A percentile compares a stretch with the other conserved stretches of the same genome.
These are phyloP conservation scores for Copidosoma floridanum DNA, from an alignment of 1,140 invertebrate species.

Conservation along the genomic window DNA sequence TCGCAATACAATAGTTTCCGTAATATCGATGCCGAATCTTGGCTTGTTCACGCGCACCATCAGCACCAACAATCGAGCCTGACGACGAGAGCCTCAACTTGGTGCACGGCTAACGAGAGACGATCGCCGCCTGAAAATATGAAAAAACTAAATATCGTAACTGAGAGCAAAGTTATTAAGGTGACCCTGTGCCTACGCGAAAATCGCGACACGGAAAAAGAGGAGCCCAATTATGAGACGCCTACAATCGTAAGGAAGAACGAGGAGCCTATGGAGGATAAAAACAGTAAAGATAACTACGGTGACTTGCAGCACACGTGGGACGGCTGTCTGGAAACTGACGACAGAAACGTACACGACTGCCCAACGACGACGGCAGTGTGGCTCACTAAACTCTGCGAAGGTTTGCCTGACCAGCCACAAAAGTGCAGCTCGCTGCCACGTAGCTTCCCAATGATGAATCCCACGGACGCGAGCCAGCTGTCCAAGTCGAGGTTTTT, in stretches of 20 bases:
- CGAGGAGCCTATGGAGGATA: no score
- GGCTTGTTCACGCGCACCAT: no score
- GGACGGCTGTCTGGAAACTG: constrained; percentile 43
- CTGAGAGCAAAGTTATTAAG: constrained; percentile 46
- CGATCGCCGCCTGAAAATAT: constrained; percentile 45
- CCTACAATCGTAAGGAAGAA: no score
- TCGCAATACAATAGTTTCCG: constrained; percentile 45
- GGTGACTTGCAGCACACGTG: no score
- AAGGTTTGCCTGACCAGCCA: constrained; percentile 54
- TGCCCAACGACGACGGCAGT: constrained; percentile 61
- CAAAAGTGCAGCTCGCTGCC: constrained; percentile 76
- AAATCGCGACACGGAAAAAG: constrained; percentile 22
- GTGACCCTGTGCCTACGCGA: constrained; percentile 45
- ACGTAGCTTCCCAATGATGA: constrained; percentile 65
- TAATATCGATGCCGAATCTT: no score
- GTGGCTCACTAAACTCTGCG: constrained; percentile 63
- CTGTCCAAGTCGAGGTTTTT: constrained; percentile 48
- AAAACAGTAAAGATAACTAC: no score
- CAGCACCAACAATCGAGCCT: neutral
- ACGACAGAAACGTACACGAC: constrained; percentile 39
- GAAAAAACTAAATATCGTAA: constrained; percentile 45
- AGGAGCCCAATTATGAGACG: constrained; percentile 13
- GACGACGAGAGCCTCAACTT: no score
- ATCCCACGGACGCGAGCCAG: constrained; percentile 35
- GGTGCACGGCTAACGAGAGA: constrained; percentile 36